These are phyloP conservation scores for Cheilosia variabilis DNA, from an alignment of 2,888 invertebrate genomes.

Conservation along the genomic window DNA sequence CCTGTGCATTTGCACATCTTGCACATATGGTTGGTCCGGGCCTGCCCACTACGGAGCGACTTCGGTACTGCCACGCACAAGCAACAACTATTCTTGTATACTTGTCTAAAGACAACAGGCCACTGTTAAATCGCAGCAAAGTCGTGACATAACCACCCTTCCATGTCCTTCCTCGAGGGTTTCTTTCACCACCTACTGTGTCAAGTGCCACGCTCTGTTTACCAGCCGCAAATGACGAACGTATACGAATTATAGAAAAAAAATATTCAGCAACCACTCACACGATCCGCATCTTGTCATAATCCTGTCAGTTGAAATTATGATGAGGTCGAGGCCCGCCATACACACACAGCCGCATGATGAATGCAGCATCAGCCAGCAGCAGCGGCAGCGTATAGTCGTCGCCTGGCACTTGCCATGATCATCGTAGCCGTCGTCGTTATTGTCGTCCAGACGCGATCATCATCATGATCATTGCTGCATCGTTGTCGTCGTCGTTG, in stretches of 20 bases:
- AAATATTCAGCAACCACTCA: slow-evolving; percentile 41
- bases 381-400: slow-evolving; percentile 39
- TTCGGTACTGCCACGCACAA: too few relatives aligned
- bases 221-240: slow-evolving; percentile 27
- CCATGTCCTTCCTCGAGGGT: not conserved
- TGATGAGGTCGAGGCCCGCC: slow-evolving; percentile 72
- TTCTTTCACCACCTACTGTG: slow-evolving; percentile 45
- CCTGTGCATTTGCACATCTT: too few relatives aligned
- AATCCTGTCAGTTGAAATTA: slow-evolving; percentile 80
- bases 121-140: too few relatives aligned
- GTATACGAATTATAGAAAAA: slow-evolving; percentile 17
- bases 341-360: slow-evolving; percentile 22
- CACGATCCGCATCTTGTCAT: slow-evolving; percentile 79
- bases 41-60: too few relatives aligned
- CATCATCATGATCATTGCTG: slow-evolving; percentile 40
- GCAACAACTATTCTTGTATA: too few relatives aligned
- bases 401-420: slow-evolving; percentile 70
- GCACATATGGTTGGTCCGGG: too few relatives aligned
- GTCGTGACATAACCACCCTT: too few relatives aligned
- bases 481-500: slow-evolving; percentile 31
- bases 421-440: slow-evolving; percentile 40
- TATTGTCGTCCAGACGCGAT: slow-evolving; percentile 70
- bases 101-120: too few relatives aligned
- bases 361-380: slow-evolving; percentile 41
- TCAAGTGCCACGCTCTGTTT: slow-evolving; percentile 43